Evolutionary conservation across 2,888 invertebrate genomes (phyloP), one percentile per base, ranked within the genome.

Genomic region (Trachelus troglodyta): DNA sequence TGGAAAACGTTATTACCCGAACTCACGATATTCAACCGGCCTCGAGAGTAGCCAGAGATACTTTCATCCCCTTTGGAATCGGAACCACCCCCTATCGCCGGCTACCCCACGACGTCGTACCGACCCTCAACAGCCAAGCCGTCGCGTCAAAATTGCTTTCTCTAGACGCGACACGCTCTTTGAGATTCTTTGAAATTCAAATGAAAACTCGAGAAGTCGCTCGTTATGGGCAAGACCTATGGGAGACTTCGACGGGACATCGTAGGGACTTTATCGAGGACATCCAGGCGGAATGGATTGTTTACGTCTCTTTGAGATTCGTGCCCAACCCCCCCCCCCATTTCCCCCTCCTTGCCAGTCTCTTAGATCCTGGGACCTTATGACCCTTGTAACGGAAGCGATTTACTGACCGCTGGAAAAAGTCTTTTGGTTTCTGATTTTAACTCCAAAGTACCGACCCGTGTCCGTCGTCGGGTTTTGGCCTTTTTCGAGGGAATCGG

Each of bases 161-260:
- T 9, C 56, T 56, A 23, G 56, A 56, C 56, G 56, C 56, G 56
- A 23, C 23, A 15, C 15, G 6, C 40, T 40, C 31, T 12, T 12
- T 34, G 30, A 12, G 12, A 71, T 23, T 71, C 71, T 71, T 71
- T 71, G 71, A 31, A 71, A 71, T 71, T 71, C 71, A 71, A 71
- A 71, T 71, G 31, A 71, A 71, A 71, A 12, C 71, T 71, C 71
- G 31, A 71, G 23, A 12, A n/a, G 30, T 11, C 30, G 34, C 37
- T 69, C 68, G 31, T 56, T 56, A 56, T 3, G 56, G 23, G 1
- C 23, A 56, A 6, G 40, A 40, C 40, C 23, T 1, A 2, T 23
- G 40, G 23, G 1, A 9, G 40, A 56, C 23, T 56, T 23, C 2
- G 40, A 2, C 15, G 40, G 23, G 40, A 56, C 40, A 0, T 56